Conservation (phyloP, 2,888 invertebrate genomes). For the Leptothorax acervorum region DNA sequence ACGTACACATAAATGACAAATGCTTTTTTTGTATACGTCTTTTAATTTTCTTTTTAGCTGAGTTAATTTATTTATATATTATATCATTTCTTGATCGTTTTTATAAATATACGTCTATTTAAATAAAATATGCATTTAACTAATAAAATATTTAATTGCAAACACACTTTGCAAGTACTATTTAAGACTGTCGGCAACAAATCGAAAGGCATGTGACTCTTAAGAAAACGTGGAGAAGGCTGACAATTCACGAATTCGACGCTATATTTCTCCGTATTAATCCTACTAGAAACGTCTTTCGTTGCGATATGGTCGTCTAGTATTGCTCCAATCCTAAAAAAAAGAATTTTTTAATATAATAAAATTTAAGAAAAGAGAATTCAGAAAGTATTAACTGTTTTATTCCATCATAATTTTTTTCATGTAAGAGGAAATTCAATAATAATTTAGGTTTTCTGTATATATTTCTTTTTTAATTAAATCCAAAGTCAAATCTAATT, state of each 20-base stretch:
- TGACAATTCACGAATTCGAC: background rate
- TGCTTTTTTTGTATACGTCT: background rate
- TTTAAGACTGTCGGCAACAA: conserved; percentile 87
- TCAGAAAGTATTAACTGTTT: background rate
- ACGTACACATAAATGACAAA: background rate
- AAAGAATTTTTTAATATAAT: background rate
- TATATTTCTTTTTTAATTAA: background rate
- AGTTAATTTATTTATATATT: background rate
- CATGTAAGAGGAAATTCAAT: background rate
- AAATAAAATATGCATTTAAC: background rate
- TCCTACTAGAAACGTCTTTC: background rate
- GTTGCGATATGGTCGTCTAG: background rate
- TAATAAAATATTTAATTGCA: background rate
- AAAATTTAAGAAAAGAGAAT: background rate
- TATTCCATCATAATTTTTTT: background rate
- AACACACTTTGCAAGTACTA: conserved; percentile 77
- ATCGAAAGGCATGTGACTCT: conserved; percentile 92
- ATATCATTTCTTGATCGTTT: background rate
- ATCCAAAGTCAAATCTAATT: background rate
- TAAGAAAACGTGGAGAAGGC: conserved; percentile 85
- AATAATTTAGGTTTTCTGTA: background rate
- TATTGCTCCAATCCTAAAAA: background rate
- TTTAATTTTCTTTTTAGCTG: background rate
- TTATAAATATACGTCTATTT: background rate
- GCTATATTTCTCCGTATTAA: background rate